Base-by-base conservation (phyloP, 2,888 invertebrate species). In the Hipparchia sbordonii region DNA sequence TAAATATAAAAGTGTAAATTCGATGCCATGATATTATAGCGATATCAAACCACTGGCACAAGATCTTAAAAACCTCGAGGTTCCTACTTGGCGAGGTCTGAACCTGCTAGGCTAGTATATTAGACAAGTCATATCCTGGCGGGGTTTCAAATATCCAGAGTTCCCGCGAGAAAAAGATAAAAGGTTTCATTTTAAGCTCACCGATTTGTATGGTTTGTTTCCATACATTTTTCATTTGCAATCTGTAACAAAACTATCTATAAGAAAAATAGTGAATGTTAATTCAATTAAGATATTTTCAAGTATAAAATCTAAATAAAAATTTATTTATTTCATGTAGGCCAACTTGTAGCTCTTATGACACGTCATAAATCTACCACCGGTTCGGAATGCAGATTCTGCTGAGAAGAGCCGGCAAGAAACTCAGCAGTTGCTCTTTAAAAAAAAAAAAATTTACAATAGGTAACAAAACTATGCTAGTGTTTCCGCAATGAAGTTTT, bases 111-210 rank as follows among this genome's bases (percentile, higher is more conserved):
- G 48, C 62, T 52, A 65, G 51, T 65, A 65, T 65, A 65, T 65
- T 65, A 65, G 65, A 65, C 65, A 33, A 65, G 65, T 65, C 65
- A 65, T 65, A 65, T 65, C 48, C 65, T 65, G 65, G 65, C 65
- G 52, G 6, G 52, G 65, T 65, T 65, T 65, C 52, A 65, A 52
- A 52, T 65, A 65, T 65, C 51, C 65, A 33, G 48, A 51, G 9
- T 48, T 52, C 48, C 51, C 51, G 48, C 23, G 33, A 33, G 65
- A 65, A 65, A 51, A 63, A 61, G 60, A 61, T 39, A 65, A 51
- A 46, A 62, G 63, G 10, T 63, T 63, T 51, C 10, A 65, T 65
- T 65, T 65, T 65, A 65, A 65, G 33, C 52, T 12, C 51, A 10
- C 51, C 65, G 23, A 65, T 65, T 65, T 65, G 51, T 65, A 65